Evolutionary conservation across 2,888 invertebrate species (phyloP).

Genomic region (Melanotus villosus): DNA sequence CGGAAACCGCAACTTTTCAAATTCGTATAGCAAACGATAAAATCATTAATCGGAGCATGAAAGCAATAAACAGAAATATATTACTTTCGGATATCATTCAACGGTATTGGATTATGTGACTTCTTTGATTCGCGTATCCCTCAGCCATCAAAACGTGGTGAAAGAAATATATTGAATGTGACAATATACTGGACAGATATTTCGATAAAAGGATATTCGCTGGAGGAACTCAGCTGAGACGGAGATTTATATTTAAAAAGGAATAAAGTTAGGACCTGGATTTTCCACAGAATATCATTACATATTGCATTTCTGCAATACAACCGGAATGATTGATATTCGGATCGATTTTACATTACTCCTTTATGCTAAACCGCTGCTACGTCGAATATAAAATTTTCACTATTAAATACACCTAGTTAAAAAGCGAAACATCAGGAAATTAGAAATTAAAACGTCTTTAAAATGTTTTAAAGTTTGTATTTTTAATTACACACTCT

Average conservation of each 20-base stretch:
- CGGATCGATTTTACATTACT: conserved; percentile 17
- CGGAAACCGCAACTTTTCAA: not conserved
- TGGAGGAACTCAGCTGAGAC: conserved; percentile 33
- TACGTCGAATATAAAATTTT: not conserved
- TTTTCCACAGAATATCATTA: conserved; percentile 20
- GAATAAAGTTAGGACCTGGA: conserved; percentile 20
- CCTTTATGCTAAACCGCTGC: conserved; percentile 4
- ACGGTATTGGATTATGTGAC: conserved; percentile 42
- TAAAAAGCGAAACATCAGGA: not conserved
- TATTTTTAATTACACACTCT: not conserved
- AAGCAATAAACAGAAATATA: conserved; percentile 36
- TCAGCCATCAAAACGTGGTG: conserved; percentile 45
- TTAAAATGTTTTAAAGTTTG: no score
- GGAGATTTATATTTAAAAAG: conserved; percentile 38
- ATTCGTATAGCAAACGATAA: conserved; percentile 8
- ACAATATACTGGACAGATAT: conserved; percentile 53
- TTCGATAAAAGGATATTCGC: conserved; percentile 42
- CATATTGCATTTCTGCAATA: conserved; percentile 19
- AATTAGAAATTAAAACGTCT: no score
- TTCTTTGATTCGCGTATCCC: conserved; percentile 45
- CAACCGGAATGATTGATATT: conserved; percentile 18
- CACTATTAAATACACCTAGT: not conserved
- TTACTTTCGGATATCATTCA: conserved; percentile 34
- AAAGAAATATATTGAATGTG: conserved; percentile 54
- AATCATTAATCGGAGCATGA: conserved; percentile 26